Evolutionary conservation across 2,888 invertebrate genomes (phyloP), one percentile per base, ranked within the genome.

Genomic region (Pammene fasciana): DNA sequence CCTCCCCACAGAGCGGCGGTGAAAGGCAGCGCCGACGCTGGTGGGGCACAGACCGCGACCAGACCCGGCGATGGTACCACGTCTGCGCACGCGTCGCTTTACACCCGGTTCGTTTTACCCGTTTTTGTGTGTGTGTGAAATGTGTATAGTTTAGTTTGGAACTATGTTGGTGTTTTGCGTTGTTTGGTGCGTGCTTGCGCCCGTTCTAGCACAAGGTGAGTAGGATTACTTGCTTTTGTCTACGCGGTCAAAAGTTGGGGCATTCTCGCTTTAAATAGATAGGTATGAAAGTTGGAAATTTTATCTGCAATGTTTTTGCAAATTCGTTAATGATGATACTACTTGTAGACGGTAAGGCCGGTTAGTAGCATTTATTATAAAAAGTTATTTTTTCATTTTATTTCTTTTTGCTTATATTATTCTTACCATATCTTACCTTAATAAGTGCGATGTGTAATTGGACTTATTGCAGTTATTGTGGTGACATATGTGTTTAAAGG

Each of bases 91-190:
- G 43, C 57, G 55, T 26, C 55, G 14, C 8, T n/a, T 7, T 5
- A 9, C 54, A 9, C 7, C 10, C n/a, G 9, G 14, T 26, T 34
- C 11, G 14, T 48, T 36, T 26, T 16, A 26, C 38, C 38, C 16
- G 61, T 48, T 59, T 57, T 46, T 61, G 50, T 61, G 50, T 50
- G 61, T 61, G 61, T 50, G 61, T 61, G 61, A 61, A 61, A 61
- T 61, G 61, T 61, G 61, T 61, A 13, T 36, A 43, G 46, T 46
- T 14, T 60, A 43, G 59, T 60, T 60, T 18, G 7, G 26, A 45
- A 60, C 60, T 34, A 61, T 61, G 61, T 41, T 61, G 61, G 61
- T 61, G 61, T 50, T 61, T 50, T 61, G 18, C 38, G 50, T 61
- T 38, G 61, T 61, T 50, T 50, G 38, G 61, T 61, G 61, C 38